Conservation (phyloP, 2,797 vertebrate genomes). For the Myotis vivesi region DNA sequence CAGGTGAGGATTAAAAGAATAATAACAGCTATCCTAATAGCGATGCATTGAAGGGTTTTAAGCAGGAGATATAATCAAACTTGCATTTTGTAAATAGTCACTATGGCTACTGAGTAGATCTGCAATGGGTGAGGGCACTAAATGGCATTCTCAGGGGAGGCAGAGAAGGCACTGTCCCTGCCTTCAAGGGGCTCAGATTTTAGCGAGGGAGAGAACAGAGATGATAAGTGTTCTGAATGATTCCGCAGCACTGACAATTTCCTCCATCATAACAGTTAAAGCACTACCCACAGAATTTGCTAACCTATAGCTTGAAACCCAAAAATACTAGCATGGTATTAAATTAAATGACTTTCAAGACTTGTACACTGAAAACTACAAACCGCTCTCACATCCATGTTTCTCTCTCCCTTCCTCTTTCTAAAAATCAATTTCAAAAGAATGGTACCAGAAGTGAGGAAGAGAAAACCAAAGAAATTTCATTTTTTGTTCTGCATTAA, state of each 20-base stretch:
- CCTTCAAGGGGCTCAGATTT: background rate
- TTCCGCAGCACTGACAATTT: background rate
- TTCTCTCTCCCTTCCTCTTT: background rate
- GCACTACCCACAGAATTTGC: background rate
- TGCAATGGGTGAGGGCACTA: background rate
- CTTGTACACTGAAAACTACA: background rate
- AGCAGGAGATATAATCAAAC: background rate
- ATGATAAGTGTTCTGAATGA: background rate
- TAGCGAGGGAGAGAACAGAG: background rate
- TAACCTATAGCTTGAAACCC: background rate
- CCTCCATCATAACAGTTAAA: background rate
- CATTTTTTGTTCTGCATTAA: background rate
- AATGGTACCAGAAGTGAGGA: background rate
- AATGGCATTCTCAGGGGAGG: background rate
- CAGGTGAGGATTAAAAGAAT: no score
- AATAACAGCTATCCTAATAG: background rate
- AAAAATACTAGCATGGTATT: background rate
- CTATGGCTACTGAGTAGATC: background rate
- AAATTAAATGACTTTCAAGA: background rate
- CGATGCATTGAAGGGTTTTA: background rate
- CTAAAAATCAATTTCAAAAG: background rate
- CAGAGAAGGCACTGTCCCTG: background rate
- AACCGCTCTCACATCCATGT: background rate
- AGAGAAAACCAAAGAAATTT: constrained; percentile 6
- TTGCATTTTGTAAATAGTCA: background rate